Conservation (phyloP, 2,113 vertebrate species). For the Gracilinanus agilis region DNA sequence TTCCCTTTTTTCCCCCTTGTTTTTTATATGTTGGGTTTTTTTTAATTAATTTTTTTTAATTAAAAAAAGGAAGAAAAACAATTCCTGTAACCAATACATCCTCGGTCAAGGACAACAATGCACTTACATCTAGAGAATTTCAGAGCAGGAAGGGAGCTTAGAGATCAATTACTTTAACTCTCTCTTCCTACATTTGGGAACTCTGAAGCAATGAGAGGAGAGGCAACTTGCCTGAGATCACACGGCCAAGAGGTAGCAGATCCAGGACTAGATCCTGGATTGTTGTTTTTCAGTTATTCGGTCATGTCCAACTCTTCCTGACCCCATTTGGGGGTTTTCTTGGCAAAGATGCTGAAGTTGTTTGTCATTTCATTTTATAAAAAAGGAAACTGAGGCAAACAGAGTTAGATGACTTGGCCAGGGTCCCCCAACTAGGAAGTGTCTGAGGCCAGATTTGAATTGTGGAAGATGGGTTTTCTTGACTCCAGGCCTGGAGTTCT, state of each 20-base stretch:
- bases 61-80: not conserved
- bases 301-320: no score
- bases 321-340: no score
- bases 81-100: not conserved
- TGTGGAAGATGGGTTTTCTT: no score
- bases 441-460: no score
- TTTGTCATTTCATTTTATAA: no score
- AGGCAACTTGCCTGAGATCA: not conserved
- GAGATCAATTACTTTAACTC: not conserved
- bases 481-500: no score
- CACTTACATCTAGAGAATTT: not conserved
- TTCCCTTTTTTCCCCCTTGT: not conserved
- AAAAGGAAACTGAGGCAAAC: no score
- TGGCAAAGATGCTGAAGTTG: no score
- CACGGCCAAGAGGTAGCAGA: not conserved
- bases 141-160: not conserved
- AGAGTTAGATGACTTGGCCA: no score
- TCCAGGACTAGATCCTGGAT: not conserved
- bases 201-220: not conserved
- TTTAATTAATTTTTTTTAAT: not conserved
- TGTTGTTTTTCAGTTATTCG: no score
- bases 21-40: not conserved
- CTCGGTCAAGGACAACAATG: not conserved
- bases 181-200: not conserved
- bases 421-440: no score